Evolutionary conservation across 2,888 invertebrate species (phyloP), one percentile per base, ranked within the genome.

Genomic region (Agelastica alni): DNA sequence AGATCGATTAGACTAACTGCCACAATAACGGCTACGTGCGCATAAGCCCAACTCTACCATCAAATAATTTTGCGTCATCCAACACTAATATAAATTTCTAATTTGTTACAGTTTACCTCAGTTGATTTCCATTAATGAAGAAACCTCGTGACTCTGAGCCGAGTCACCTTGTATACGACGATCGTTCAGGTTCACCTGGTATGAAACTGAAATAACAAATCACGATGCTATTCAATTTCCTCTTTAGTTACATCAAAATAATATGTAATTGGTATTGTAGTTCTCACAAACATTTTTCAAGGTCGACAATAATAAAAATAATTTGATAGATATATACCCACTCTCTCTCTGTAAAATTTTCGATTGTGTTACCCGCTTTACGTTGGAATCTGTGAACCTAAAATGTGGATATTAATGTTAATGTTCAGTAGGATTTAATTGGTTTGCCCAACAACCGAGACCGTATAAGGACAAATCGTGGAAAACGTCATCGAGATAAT

Each of bases 161-260:
- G 32, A 32, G 12, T 32, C 20, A 39, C 37, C 37, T 7, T 20
- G 20, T 39, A 20, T 39, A 39, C 18, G 37, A 12, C 7, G 12
- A 5, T 32, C 49, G 49, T 49, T 49, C 49, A 49, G 49, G 49
- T 49, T 49, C 49, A 49, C 49, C 49, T 49, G 32, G 49, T 49
- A 49, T 32, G 41, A 49, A 49, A 49, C 41, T 58, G 53, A 56
- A 58, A 56, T 58, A 58, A 58, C 51, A 56, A 60, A 60, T 58
- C 56, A 56, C 47, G 53, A 60, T 58, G 56, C 43, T 46, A 53
- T 55, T 55, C 48, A 56, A 60, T 56, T 60, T 60, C 60, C 60
- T 60, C 56, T 54, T 55, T 46, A 46, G 54, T 60, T 56, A 60
- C 52, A 52, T 57, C 51, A 26, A 53, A 56, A 56, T 53, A 49